These are phyloP conservation scores for Gnathochromis pfefferi DNA, from an alignment of 2,113 vertebrate genomes.

Conservation along the genomic window DNA sequence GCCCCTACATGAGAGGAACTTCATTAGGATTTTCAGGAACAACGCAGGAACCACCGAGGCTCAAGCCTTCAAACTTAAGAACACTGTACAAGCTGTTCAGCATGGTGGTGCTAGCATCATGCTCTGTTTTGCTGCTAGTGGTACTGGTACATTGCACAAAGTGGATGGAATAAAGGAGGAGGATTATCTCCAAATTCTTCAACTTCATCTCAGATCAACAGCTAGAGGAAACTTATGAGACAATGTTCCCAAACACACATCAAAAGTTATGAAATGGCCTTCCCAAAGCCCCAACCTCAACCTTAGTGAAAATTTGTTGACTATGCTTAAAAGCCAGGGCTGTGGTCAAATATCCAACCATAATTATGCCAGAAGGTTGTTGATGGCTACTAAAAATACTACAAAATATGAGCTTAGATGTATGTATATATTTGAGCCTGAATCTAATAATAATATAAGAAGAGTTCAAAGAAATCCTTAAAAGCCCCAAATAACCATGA, in stretches of 20 bases:
- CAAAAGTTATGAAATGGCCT: background rate
- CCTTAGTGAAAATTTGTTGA: background rate
- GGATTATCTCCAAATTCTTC: background rate
- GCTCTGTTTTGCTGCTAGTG: background rate
- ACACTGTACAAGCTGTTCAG: background rate
- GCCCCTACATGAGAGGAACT: background rate
- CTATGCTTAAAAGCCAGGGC: background rate
- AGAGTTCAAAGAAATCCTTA: background rate
- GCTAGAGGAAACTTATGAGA: background rate
- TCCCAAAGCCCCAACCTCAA: background rate
- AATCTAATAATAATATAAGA: background rate
- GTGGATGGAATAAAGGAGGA: background rate
- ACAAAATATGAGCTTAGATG: background rate
- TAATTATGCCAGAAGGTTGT: background rate
- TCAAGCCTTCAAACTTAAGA: background rate
- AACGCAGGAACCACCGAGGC: background rate
- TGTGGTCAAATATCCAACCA: background rate
- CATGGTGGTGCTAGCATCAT: background rate
- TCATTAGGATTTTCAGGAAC: background rate
- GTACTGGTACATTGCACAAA: background rate
- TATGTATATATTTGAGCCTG: background rate
- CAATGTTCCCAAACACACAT: background rate
- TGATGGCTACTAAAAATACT: background rate
- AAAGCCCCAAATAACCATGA: background rate
- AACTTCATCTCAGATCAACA: rapidly evolving